Evolutionary conservation across 2,888 invertebrate genomes (phyloP).

Genomic region (Meganola albula): DNA sequence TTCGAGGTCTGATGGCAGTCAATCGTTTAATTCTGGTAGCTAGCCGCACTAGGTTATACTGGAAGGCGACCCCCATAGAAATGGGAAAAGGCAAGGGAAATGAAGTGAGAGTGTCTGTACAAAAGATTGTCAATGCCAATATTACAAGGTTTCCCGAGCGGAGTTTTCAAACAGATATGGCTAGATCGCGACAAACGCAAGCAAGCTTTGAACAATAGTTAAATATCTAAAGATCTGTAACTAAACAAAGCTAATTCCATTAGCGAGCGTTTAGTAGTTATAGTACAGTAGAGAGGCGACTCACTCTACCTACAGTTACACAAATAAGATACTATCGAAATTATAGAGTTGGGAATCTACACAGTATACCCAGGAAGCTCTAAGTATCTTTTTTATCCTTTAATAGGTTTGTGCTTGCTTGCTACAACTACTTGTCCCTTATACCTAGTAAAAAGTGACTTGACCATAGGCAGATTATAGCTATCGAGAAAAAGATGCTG

Average conservation of each 20-base stretch:
- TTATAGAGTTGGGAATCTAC: slow-evolving; percentile 2
- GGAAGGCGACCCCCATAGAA: no score
- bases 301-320: slow-evolving; percentile 17
- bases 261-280: slow-evolving; percentile 12
- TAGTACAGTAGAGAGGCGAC: slow-evolving; percentile 13
- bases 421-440: neutral
- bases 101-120: no score
- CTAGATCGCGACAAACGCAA: neutral
- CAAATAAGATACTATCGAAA: slow-evolving; percentile 16
- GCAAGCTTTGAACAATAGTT: no score
- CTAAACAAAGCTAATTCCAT: slow-evolving; percentile 35
- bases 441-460: neutral
- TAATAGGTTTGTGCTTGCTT: neutral
- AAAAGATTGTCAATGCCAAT: no score
- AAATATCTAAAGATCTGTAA: no score
- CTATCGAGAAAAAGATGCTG: neutral
- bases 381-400: neutral
- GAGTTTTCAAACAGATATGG: slow-evolving; percentile 16
- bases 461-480: neutral
- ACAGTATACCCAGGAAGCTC: neutral
- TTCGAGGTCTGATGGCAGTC: no score
- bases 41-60: no score
- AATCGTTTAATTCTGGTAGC: no score
- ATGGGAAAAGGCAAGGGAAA: no score
- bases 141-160: no score